Percentiles rank a stretch among this genome's conserved stretches.
Evolutionary conservation across 1,140 invertebrate species (phyloP).

Genomic region (Aphelinus certus): DNA sequence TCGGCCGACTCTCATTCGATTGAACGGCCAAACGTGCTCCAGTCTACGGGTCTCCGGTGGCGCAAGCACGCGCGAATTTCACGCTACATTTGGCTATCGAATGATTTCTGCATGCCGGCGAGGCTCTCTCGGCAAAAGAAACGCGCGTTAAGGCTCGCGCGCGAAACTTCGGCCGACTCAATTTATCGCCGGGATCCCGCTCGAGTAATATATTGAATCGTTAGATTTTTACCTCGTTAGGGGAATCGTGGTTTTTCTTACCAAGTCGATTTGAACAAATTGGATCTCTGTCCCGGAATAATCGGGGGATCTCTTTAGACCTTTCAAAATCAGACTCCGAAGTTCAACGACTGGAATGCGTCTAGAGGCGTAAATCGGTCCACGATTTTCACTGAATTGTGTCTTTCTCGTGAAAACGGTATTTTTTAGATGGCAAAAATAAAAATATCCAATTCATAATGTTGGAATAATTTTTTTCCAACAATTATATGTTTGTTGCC

Average conservation of each 20-base stretch:
- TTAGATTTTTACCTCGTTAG: constrained; percentile 25
- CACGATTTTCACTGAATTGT: too few species aligned
- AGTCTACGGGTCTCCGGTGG: not conserved
- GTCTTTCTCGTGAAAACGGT: too few species aligned
- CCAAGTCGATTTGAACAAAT: constrained; percentile 24
- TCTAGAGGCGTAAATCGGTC: too few species aligned
- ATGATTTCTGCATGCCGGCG: constrained; percentile 42
- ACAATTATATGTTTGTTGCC: too few species aligned
- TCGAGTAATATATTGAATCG: constrained; percentile 8
- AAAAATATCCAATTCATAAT: too few species aligned
- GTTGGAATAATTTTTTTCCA: too few species aligned
- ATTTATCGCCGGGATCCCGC: not conserved
- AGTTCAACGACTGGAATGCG: not conserved
- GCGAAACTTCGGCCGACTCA: constrained; percentile 10
- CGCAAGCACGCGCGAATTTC: constrained; percentile 44
- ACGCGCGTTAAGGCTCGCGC: not conserved
- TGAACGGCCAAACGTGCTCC: too few species aligned
- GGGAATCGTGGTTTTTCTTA: constrained; percentile 9
- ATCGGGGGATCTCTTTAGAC: not conserved
- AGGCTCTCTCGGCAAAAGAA: constrained; percentile 15
- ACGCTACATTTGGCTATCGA: constrained; percentile 50
- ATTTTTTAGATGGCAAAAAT: too few species aligned
- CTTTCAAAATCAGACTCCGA: constrained; percentile 24
- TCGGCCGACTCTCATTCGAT: constrained; percentile 23
- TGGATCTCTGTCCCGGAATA: not conserved